phyloP scores from a whole-genome alignment of 1,140 invertebrate genomes.

The Pemphigus obesinymphae region DNA sequence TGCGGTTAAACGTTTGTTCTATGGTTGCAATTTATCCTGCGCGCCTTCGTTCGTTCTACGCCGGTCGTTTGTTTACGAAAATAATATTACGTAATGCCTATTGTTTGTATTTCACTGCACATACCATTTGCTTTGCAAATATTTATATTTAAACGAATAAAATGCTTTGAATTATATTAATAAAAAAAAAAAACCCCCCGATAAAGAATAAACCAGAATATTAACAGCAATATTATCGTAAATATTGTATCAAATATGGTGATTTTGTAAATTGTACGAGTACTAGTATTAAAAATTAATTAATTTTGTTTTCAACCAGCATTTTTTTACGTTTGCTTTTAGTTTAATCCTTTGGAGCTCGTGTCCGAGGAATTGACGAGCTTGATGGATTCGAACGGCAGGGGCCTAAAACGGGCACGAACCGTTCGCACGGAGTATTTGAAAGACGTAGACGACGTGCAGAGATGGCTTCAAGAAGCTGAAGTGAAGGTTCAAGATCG shows the following conservation, averaged over 20 bases:
- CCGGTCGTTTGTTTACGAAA: neutral
- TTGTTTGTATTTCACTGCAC: too few relatives aligned
- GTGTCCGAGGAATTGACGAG: constrained; percentile 70
- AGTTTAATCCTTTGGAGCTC: constrained; percentile 68
- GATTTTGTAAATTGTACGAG: too few relatives aligned
- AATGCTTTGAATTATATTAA: too few relatives aligned
- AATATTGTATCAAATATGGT: too few relatives aligned
- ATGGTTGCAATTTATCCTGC: constrained; percentile 5
- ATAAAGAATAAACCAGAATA: too few relatives aligned
- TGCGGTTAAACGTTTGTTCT: constrained; percentile 12
- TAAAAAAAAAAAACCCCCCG: too few relatives aligned
- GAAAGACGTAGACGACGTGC: constrained; percentile 71
- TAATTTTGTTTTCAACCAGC: too few relatives aligned
- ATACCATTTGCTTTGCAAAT: too few relatives aligned
- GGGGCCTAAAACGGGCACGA: constrained; percentile 77
- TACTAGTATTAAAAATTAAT: too few relatives aligned
- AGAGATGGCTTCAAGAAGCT: constrained; percentile 74
- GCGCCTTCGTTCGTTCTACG: neutral
- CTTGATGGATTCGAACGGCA: constrained; percentile 78
- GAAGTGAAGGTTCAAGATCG: constrained; percentile 78
- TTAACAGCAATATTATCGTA: too few relatives aligned
- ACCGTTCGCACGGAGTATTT: constrained; percentile 74
- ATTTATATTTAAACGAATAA: too few relatives aligned
- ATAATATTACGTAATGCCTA: neutral
- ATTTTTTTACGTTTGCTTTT: too few relatives aligned